These are phyloP conservation scores for Drosophila fungiperda DNA, from an alignment of 2,888 invertebrate genomes.

Conservation along the genomic window DNA sequence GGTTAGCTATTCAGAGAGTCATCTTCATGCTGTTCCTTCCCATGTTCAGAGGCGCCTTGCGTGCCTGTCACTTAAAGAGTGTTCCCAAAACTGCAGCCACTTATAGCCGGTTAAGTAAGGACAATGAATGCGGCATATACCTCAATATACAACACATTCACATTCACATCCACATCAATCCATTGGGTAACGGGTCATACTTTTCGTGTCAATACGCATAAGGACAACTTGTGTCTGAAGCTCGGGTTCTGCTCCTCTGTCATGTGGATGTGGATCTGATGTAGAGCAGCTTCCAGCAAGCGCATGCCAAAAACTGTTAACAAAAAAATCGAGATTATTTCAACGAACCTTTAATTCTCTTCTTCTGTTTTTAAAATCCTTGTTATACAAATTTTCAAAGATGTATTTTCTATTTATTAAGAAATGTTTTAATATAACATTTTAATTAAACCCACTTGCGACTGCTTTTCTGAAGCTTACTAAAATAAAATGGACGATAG, in stretches of 20 bases:
- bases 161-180: conserved; percentile 29
- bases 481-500: background rate
- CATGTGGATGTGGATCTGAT: conserved; percentile 29
- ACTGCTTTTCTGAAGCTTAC: background rate
- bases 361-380: background rate
- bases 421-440: background rate
- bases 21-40: conserved; percentile 14
- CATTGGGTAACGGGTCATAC: conserved; percentile 62
- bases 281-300: conserved; percentile 70
- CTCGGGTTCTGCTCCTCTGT: conserved; percentile 13
- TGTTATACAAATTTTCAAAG: background rate
- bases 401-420: background rate
- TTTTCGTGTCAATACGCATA: conserved; percentile 79
- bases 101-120: conserved; percentile 64
- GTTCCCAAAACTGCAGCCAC: conserved; percentile 52
- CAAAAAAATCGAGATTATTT: background rate
- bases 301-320: conserved; percentile 56
- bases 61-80: conserved; percentile 78
- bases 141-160: conserved; percentile 33
- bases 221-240: conserved; percentile 53
- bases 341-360: conserved; percentile 44
- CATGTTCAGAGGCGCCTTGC: conserved; percentile 69
- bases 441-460: background rate
- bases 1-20: conserved; percentile 30
- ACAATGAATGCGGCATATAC: conserved; percentile 62